Base-by-base conservation (phyloP, 30 jellyfish, hydroid and myxozoan species). In the Euphysa ruthae region DNA sequence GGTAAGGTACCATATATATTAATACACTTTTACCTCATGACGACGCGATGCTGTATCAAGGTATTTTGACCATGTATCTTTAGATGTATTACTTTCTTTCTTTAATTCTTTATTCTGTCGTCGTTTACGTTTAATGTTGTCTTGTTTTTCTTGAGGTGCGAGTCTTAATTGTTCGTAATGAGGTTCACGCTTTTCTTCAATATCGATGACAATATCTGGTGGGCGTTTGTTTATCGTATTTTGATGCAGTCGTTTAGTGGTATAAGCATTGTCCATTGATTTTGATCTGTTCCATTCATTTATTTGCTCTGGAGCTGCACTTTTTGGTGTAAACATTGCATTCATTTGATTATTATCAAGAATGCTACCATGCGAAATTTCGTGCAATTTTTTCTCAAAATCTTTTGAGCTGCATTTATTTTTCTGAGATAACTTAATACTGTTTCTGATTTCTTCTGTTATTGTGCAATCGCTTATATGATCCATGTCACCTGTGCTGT, bases 11-110 rank as follows among this genome's bases (percentile, higher is more conserved):
- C n/a, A n/a, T n/a, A n/a, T n/a, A n/a, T n/a, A n/a, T n/a, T n/a
- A n/a, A n/a, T n/a, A n/a, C n/a, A n/a, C n/a, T n/a, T n/a, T 46
- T 15, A 81, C 95, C 56, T 83, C 95, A 51, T 83, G 95, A 23
- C 79, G 75, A 35, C 62, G 68, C 15, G 76, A 65, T 6, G 44
- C 42, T 27, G 80, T 54, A 65, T 83, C 95, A 33, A 83, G 69
- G 61, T 83, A 83, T 55, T 72, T 81, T 0, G 93, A 81, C 74
- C 84, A 63, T 50, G 91, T 71, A 30, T 44, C 71, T 46, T 70
- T 72, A 10, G 69, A 20, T 43, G 57, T 77, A 16, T 58, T 69
- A 30, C 51, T 74, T 14, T 46, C 46, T 13, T 57, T 35, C 10
- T 27, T 3, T 31, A 35, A 22, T 5, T 74, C 74, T 34, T 62